Conservation (phyloP, 2,888 invertebrate species). For the Choreutis nemorana region DNA sequence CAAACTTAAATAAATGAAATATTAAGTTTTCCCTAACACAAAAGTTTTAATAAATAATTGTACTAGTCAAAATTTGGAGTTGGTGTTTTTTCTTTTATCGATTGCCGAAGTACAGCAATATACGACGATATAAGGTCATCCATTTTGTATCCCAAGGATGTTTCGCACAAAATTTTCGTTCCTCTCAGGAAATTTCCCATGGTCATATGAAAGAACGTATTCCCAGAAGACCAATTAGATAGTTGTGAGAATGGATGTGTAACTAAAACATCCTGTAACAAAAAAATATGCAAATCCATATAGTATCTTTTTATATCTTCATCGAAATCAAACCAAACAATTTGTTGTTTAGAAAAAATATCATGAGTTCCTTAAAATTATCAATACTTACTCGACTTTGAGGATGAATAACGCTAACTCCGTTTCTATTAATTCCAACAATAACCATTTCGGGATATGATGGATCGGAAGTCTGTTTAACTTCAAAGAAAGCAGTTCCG, state of each 20-base stretch:
- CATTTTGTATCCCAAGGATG: slow-evolving; percentile 95
- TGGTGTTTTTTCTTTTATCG: slow-evolving; percentile 26
- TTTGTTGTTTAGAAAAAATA: too few species aligned
- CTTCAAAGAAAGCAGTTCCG: slow-evolving; percentile 95
- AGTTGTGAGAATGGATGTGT: slow-evolving; percentile 88
- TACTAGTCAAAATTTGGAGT: not conserved
- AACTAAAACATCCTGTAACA: slow-evolving; percentile 76
- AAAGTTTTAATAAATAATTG: too few species aligned
- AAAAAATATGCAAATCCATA: slow-evolving; percentile 6
- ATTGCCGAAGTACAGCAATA: slow-evolving; percentile 66
- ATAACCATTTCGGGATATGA: slow-evolving; percentile 85
- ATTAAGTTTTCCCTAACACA: not conserved
- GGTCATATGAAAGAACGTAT: slow-evolving; percentile 94
- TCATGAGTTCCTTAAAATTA: not conserved
- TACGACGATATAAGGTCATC: slow-evolving; percentile 95
- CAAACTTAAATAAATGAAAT: too few species aligned
- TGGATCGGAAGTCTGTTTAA: slow-evolving; percentile 90
- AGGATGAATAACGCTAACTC: slow-evolving; percentile 89
- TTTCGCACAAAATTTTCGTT: slow-evolving; percentile 89
- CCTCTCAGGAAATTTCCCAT: slow-evolving; percentile 94
- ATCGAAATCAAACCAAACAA: not conserved
- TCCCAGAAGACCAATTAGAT: slow-evolving; percentile 95
- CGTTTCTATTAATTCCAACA: slow-evolving; percentile 90
- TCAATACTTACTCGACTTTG: slow-evolving; percentile 75
- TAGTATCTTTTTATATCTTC: not conserved